phyloP scores from a whole-genome alignment of 1,140 invertebrate genomes.

The Drosophila ananassae region DNA sequence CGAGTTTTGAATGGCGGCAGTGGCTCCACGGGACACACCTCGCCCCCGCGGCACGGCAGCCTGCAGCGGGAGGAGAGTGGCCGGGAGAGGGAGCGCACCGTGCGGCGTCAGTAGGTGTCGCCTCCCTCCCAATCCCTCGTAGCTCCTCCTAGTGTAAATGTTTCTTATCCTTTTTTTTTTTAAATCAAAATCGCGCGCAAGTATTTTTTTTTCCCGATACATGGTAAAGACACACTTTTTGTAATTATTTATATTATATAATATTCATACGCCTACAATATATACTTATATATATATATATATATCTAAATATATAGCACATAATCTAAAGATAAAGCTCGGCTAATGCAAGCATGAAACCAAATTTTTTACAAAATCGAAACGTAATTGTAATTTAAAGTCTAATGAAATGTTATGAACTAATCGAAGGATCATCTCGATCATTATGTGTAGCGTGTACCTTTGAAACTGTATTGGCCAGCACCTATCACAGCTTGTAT shows the following conservation, averaged over 20 bases:
- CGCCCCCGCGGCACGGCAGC: slow-evolving; percentile 85
- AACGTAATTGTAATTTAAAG: slow-evolving; percentile 67
- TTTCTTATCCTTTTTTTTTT: slow-evolving; percentile 4
- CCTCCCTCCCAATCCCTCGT: not conserved
- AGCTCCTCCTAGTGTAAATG: slow-evolving; percentile 10
- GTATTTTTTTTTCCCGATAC: slow-evolving; percentile 42
- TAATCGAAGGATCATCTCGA: not conserved
- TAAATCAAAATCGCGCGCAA: slow-evolving; percentile 16
- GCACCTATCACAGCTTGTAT: slow-evolving; percentile 3
- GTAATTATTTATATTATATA: slow-evolving; percentile 57
- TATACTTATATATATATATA: slow-evolving; percentile 41
- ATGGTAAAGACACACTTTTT: slow-evolving; percentile 43
- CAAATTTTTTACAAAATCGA: slow-evolving; percentile 66
- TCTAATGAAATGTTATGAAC: slow-evolving; percentile 47
- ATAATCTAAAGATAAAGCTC: slow-evolving; percentile 54
- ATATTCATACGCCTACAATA: slow-evolving; percentile 15
- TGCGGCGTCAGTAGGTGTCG: slow-evolving; percentile 66
- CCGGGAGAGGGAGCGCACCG: slow-evolving; percentile 78
- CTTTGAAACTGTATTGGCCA: slow-evolving; percentile 26
- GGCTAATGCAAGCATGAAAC: slow-evolving; percentile 67
- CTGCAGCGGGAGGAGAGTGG: slow-evolving; percentile 82
- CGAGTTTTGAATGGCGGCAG: slow-evolving; percentile 85
- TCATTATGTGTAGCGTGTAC: slow-evolving; percentile 18
- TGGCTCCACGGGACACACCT: slow-evolving; percentile 70
- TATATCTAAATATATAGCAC: slow-evolving; percentile 38